Conservation (phyloP, 1,140 invertebrate species). For the Battus philenor region DNA sequence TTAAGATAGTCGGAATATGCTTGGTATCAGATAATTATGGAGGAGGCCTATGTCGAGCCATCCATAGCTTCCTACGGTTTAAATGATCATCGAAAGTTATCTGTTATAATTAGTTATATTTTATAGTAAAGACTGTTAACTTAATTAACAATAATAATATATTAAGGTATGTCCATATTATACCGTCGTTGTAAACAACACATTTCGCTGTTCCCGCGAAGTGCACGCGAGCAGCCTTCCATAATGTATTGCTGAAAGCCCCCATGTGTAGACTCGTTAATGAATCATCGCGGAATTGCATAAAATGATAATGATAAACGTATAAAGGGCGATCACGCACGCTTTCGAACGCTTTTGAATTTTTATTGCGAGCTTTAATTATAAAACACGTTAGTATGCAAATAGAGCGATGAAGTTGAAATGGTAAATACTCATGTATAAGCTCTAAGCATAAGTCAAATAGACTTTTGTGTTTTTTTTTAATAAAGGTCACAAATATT, state of each 20-base stretch:
- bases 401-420: neutral
- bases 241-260: conserved; percentile 48
- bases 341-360: conserved; percentile 15
- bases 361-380: conserved; percentile 13
- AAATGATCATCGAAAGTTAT: too few relatives aligned
- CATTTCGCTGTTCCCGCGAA: conserved; percentile 44
- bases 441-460: too few relatives aligned
- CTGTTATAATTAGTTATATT: too few relatives aligned
- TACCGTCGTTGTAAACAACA: conserved; percentile 16
- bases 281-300: conserved; percentile 44
- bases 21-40: too few relatives aligned
- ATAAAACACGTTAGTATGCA: neutral
- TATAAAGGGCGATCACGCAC: conserved; percentile 25
- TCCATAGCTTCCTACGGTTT: too few relatives aligned
- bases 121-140: too few relatives aligned
- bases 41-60: too few relatives aligned
- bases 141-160: neutral
- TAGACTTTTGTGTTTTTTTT: too few relatives aligned
- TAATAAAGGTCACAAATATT: too few relatives aligned
- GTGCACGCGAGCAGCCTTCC: conserved; percentile 49
- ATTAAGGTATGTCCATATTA: conserved; percentile 28
- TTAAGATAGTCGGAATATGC: too few relatives aligned
- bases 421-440: too few relatives aligned
- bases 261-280: conserved; percentile 45
- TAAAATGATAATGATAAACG: conserved; percentile 34